Percentiles rank a stretch among this genome's conserved stretches.
Evolutionary conservation across 2,888 invertebrate species (phyloP).

Genomic region (Folsomia manolachei): DNA sequence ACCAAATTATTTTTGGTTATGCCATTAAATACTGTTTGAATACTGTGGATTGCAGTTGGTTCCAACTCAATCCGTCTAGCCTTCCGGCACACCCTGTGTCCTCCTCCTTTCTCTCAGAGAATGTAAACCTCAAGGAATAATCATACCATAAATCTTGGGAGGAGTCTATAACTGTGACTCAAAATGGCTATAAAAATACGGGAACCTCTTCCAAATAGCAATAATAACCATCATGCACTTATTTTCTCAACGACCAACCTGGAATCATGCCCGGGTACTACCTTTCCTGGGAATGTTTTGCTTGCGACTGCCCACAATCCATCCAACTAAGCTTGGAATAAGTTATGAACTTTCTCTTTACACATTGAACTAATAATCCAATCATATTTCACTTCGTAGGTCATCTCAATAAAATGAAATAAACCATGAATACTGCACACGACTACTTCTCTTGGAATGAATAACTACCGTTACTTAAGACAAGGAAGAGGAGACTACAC

Average conservation of each 20-base stretch:
- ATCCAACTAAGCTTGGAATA: no score
- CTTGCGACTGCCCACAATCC: background rate
- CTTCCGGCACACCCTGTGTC: no score
- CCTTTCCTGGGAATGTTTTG: background rate
- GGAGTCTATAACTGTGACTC: background rate
- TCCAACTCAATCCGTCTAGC: no score
- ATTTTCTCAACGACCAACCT: no score
- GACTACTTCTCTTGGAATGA: no score
- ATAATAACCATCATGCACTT: background rate
- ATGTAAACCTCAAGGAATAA: background rate
- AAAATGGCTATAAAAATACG: background rate
- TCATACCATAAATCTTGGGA: background rate
- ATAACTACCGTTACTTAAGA: no score
- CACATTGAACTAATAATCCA: background rate
- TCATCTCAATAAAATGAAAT: slow-evolving; percentile 1
- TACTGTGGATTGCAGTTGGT: no score
- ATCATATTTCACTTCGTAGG: slow-evolving; percentile 1
- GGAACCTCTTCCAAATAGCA: background rate
- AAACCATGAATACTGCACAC: background rate
- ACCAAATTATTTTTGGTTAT: no score
- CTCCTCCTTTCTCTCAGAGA: background rate
- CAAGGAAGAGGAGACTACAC: background rate
- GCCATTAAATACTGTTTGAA: no score
- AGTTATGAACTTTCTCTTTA: no score
- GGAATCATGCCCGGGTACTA: no score